These are phyloP conservation scores for Limulus polyphemus DNA, from an alignment of 2,888 invertebrate genomes.

Conservation along the genomic window DNA sequence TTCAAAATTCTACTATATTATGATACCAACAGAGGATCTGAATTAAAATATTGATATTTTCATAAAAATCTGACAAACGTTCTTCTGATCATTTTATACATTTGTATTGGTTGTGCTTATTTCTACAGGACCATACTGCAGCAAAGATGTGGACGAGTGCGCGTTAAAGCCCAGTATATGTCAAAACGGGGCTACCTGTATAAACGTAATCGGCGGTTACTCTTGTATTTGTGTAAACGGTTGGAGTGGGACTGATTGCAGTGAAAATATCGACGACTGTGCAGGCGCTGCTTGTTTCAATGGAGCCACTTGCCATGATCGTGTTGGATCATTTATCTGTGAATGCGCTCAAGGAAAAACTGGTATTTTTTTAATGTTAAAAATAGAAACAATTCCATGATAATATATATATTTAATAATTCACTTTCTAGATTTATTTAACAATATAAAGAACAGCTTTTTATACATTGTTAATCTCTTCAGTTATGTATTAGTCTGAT, in stretches of 20 bases:
- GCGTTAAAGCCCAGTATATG: constrained; percentile 63
- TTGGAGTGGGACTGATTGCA: constrained; percentile 88
- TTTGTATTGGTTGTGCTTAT: too few relatives aligned
- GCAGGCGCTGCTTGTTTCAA: constrained; percentile 85
- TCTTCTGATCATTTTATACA: too few relatives aligned
- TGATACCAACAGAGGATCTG: too few relatives aligned
- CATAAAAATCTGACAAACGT: too few relatives aligned
- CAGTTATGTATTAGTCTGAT: too few relatives aligned
- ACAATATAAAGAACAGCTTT: too few relatives aligned
- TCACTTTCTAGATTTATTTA: too few relatives aligned
- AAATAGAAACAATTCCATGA: too few relatives aligned
- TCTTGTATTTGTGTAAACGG: constrained; percentile 96
- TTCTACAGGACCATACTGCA: constrained; percentile 46
- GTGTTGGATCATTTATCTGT: constrained; percentile 89
- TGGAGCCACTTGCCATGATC: constrained; percentile 90
- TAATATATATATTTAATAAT: too few relatives aligned
- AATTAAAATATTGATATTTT: too few relatives aligned
- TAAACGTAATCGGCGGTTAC: constrained; percentile 76
- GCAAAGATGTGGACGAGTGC: constrained; percentile 87
- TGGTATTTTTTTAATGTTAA: constrained; percentile 35
- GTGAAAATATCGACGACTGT: constrained; percentile 89
- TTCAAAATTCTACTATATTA: too few relatives aligned
- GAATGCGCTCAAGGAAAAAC: constrained; percentile 92
- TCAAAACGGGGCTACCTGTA: constrained; percentile 88
- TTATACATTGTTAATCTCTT: too few relatives aligned